Conservation (phyloP, 2,797 vertebrate genomes). For the Discoglossus pictus region DNA sequence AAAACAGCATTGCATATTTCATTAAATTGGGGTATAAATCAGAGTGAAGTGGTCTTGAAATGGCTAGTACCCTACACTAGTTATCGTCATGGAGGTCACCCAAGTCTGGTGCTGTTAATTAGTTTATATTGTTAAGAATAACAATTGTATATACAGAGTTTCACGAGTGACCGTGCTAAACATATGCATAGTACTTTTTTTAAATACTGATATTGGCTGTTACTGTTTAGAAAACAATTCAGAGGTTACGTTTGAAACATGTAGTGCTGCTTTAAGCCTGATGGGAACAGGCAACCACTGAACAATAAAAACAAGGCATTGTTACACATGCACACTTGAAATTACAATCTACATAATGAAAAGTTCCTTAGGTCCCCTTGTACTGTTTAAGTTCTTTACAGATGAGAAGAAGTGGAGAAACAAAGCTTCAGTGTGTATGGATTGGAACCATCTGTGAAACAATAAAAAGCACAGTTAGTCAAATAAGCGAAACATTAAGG, state of each 20-base stretch:
- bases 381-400: constrained; percentile 69
- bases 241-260: constrained; percentile 3
- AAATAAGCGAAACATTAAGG: no score
- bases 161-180: no score
- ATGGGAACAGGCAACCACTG: not conserved
- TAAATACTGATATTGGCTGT: no score
- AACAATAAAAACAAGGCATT: constrained; percentile 19
- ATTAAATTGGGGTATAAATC: not conserved
- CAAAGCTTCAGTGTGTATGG: constrained; percentile 96
- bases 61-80: no score
- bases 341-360: not conserved
- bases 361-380: not conserved
- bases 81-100: no score
- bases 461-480: constrained; percentile 60
- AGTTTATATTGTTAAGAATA: no score
- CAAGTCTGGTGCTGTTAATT: no score
- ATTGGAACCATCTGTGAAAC: constrained; percentile 79
- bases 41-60: no score
- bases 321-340: constrained; percentile 25
- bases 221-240: no score
- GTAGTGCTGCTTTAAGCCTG: constrained; percentile 27
- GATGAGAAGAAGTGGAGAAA: constrained; percentile 89
- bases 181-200: no score
- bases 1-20: not conserved
- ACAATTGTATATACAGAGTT: no score